phyloP scores from a whole-genome alignment of 1,140 invertebrate species.

The Notospermus geniculatus region DNA sequence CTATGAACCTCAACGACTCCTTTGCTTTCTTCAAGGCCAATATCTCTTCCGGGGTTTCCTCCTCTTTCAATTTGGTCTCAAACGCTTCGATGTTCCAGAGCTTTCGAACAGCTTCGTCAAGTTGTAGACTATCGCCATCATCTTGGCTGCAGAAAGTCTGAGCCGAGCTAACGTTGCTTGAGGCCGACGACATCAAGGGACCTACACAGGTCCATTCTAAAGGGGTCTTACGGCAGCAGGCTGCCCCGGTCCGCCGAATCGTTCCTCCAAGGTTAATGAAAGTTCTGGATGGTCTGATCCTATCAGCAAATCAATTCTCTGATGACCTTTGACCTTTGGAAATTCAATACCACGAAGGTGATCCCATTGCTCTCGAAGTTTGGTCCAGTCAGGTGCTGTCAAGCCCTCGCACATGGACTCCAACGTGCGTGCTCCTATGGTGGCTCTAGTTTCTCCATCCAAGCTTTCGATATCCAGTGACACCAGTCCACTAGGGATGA shows the following conservation, averaged over 20 bases:
- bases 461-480: neutral
- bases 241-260: neutral
- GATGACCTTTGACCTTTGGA: neutral
- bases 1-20: neutral
- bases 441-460: neutral
- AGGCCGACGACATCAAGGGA: too few relatives aligned
- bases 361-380: neutral
- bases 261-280: neutral
- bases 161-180: neutral
- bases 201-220: neutral
- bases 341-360: neutral
- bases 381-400: neutral
- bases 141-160: neutral
- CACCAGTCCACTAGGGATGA: neutral
- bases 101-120: neutral
- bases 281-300: slow-evolving; percentile 4
- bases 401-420: slow-evolving; percentile 2
- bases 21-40: neutral
- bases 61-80: neutral
- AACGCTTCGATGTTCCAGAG: neutral
- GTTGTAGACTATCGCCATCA: neutral
- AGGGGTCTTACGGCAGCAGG: slow-evolving; percentile 2
- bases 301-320: neutral
- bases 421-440: neutral
- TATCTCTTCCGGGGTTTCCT: neutral